Base-by-base conservation (phyloP, 2,888 invertebrate genomes). In the Nemurella pictetii region DNA sequence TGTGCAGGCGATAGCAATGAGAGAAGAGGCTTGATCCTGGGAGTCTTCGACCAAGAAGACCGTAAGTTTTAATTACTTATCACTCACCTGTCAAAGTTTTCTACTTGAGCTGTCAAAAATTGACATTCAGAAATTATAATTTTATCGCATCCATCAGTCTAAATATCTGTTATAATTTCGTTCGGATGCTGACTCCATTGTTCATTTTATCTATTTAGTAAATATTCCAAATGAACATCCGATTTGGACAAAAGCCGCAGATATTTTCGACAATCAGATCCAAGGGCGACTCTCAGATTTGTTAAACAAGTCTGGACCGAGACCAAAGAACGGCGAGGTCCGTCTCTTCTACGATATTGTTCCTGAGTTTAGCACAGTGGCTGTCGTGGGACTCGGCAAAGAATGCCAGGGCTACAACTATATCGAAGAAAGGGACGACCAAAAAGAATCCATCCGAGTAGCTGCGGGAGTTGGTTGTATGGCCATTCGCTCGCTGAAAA, bases 351-450 rank as follows among this genome's bases (percentile, higher is more conserved):
- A 93, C 88, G 94, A 93, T 87, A 88, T 95, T 32, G 94, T 94
- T 87, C 91, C 92, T 0, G 91, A 92, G 36, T 95, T 93, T 88
- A 92, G 92, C 0, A 93, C 92, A 72, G 93, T 96, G 0, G 95
- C 94, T 5, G 93, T 96, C 7, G 94, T 94, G n/a, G 95, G 95
- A 25, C 90, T 96, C 73, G 96, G 96, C 4, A 91, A 92, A 83
- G 93, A 94, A 88, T 94, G 94, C 88, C 91, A 93, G 83, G 92
- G 94, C 0, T 95, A 93, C 88, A 94, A 95, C 89, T 91, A 91
- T 9, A 91, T 91, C 84, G 96, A 97, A 89, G 93, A 94, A 87
- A 89, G 95, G 83, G 95, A 96, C 88, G 95, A 95, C 89, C 93
- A 93, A 80, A 94, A 94, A 88, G 96, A 96, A 90, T 94, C 94